Conservation (phyloP, 2,888 invertebrate genomes). For the Platerodrilus igneus region DNA sequence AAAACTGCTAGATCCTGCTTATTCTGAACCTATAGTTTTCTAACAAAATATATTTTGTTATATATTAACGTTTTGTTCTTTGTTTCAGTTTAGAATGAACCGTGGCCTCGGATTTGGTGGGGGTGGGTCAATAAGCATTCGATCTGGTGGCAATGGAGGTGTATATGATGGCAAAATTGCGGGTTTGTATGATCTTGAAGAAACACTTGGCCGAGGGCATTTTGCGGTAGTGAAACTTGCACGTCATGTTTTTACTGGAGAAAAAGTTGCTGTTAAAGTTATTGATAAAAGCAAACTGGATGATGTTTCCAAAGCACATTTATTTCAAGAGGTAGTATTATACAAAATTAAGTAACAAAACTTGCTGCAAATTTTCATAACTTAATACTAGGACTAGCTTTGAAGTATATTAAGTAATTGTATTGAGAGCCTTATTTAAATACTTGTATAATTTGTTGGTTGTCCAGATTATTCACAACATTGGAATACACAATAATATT, state of each 20-base stretch:
- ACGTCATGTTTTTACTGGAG: conserved; percentile 97
- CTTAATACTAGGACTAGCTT: too few species aligned
- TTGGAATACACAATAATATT: too few species aligned
- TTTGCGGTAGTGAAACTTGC: conserved; percentile 98
- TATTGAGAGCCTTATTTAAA: too few species aligned
- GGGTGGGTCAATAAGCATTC: conserved; percentile 28
- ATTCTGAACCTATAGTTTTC: background rate
- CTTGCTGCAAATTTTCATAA: too few species aligned
- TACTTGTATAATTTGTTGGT: too few species aligned
- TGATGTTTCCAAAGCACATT: conserved; percentile 90
- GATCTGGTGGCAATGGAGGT: conserved; percentile 40
- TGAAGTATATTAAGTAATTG: too few species aligned
- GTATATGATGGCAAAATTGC: conserved; percentile 85
- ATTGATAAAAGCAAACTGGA: conserved; percentile 98
- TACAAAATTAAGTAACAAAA: too few species aligned
- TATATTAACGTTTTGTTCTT: too few species aligned
- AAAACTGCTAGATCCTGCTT: too few species aligned
- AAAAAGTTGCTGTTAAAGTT: conserved; percentile 96
- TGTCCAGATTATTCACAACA: too few species aligned
- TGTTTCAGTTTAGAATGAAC: conserved; percentile 31
- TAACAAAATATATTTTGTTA: background rate
- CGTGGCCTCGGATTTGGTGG: conserved; percentile 35
- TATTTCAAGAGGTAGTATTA: conserved; percentile 82
- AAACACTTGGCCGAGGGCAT: conserved; percentile 96
- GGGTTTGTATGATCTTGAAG: conserved; percentile 95